Base-by-base conservation (phyloP, 2,797 vertebrate genomes). In the Ctenopoma multispine region DNA sequence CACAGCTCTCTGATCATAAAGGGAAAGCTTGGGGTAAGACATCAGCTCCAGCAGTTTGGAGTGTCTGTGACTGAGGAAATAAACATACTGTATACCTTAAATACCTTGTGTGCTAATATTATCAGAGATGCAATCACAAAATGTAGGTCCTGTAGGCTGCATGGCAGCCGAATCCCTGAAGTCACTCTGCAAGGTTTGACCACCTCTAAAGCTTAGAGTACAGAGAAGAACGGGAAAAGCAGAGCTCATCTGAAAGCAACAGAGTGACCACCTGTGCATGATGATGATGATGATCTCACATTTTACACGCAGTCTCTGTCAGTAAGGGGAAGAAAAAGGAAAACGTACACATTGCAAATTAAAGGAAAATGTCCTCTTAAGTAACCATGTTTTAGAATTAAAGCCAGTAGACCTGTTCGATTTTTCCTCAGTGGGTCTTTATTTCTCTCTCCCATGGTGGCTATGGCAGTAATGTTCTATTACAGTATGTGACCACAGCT, bases 401-500 rank as follows among this genome's bases (percentile, higher is more conserved):
- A 60, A 81, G 47, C 38, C 56, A 71, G 58, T 29, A 77, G 69
- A 68, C 29, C 23, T 11, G 20, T 62, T 56, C 14, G n/a, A 79
- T 60, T 69, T 77, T 83, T 81, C 87, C 87, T 89, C 79, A 86
- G 76, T 80, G 86, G 87, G 76, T 87, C 74, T 92, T 95, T 94
- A 94, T 94, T 93, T 89, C 63, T 77, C 81, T 87, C 86, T 88
- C 87, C 90, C 81, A 79, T 85, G 85, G 83, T 89, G 86, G 82
- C 85, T 86, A 93, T 91, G 93, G 92, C 92, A 93, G 87, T 90
- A 90, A 90, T 92, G 88, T 80, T 86, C 85, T 90, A 89, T 87
- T 81, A 92, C 92, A 94, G 92, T 91, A 92, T 92, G 83, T 93
- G 90, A 91, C 91, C 89, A 94, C 90, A 84, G 91, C 89, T 89